Evolutionary conservation across 2,888 invertebrate species (phyloP).

Genomic region (Laothoe populi): DNA sequence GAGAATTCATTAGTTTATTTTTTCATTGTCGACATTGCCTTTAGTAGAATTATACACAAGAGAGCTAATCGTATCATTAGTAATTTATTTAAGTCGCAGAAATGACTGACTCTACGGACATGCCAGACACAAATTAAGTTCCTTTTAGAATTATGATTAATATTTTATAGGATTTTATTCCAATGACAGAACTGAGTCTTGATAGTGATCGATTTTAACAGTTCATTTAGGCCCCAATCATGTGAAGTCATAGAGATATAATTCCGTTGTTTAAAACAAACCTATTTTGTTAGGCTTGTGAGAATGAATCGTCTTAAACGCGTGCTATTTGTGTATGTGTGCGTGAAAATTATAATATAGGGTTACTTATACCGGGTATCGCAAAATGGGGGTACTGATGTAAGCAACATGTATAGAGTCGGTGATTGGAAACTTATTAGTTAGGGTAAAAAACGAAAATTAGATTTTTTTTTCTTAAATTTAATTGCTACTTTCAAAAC

Average conservation of each 20-base stretch:
- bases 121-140: conserved; percentile 28
- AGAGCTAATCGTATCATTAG: background rate
- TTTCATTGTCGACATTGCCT: background rate
- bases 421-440: too few species aligned
- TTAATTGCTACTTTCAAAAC: too few species aligned
- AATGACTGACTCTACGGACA: conserved; percentile 29
- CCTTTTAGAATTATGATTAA: conserved; percentile 26
- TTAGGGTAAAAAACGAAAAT: too few species aligned
- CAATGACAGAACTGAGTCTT: conserved; percentile 4
- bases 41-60: conserved; percentile 5
- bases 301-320: background rate
- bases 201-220: background rate
- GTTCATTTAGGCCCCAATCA: background rate
- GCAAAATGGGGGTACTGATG: too few species aligned
- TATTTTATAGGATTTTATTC: conserved; percentile 25
- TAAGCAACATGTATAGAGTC: too few species aligned
- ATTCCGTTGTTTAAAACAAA: background rate
- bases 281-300: background rate
- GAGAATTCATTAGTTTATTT: background rate
- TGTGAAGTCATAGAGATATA: background rate
- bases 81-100: conserved; percentile 15
- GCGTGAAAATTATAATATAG: background rate
- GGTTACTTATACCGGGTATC: too few species aligned
- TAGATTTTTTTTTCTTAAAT: too few species aligned
- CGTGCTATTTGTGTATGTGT: background rate